Evolutionary conservation across 2,888 invertebrate species (phyloP).

Genomic region (Caenorhabditis macrosperma): DNA sequence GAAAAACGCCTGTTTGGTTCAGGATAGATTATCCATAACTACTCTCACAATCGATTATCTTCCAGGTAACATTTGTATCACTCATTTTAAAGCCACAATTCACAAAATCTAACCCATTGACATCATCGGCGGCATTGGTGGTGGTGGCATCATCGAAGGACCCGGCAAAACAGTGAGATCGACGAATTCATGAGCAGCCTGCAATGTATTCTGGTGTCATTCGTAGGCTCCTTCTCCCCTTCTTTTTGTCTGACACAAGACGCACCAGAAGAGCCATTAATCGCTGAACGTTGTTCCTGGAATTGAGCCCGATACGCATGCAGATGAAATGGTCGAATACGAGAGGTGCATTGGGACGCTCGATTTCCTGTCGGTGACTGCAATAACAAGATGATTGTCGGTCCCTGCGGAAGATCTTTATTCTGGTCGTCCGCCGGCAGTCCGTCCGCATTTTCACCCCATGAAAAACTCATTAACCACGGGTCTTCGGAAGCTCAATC

Average conservation of each 20-base stretch:
- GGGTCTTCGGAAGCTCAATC: not conserved
- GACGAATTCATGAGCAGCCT: conserved; percentile 67
- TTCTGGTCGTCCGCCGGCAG: not conserved
- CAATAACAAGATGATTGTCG: not conserved
- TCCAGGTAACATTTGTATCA: too few relatives aligned
- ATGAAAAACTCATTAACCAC: conserved; percentile 36
- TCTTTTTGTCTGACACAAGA: not conserved
- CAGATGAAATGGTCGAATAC: conserved; percentile 69
- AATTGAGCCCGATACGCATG: conserved; percentile 67
- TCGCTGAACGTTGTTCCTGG: conserved; percentile 65
- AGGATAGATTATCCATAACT: too few relatives aligned
- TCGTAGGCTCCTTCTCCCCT: not conserved
- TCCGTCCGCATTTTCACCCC: conserved; percentile 26
- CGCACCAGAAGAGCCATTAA: conserved; percentile 65
- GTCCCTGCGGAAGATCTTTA: not conserved
- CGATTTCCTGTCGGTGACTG: conserved; percentile 12
- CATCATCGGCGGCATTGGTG: conserved; percentile 37
- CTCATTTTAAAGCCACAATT: too few relatives aligned
- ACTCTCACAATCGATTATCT: too few relatives aligned
- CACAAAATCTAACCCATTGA: conserved; percentile 22
- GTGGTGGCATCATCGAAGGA: conserved; percentile 53
- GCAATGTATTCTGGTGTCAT: conserved; percentile 18
- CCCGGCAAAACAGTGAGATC: conserved; percentile 65
- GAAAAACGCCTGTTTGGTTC: too few relatives aligned
- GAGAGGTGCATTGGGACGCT: conserved; percentile 54